These are phyloP conservation scores for Parasteatoda lunata DNA, from an alignment of 2,888 invertebrate genomes.

Conservation along the genomic window DNA sequence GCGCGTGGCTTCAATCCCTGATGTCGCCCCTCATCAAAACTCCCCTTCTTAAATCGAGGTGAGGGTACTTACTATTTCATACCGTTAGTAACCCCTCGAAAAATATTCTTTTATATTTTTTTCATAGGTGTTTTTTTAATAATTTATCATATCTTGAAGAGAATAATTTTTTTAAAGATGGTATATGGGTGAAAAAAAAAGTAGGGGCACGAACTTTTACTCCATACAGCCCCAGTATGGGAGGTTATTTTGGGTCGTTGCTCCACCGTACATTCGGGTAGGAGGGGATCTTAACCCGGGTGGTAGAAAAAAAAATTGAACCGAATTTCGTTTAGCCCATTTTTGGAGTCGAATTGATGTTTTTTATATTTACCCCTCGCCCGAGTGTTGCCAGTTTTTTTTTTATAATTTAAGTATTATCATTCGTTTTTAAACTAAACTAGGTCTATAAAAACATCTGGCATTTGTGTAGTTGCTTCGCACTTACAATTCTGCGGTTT, in stretches of 20 bases:
- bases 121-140: background rate
- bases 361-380: background rate
- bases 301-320: background rate
- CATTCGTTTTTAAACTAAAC: slow-evolving; percentile 28
- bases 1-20: slow-evolving; percentile 46
- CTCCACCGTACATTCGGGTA: slow-evolving; percentile 26
- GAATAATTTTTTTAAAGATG: background rate
- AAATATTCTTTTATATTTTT: slow-evolving; percentile 2
- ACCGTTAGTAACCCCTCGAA: slow-evolving; percentile 5
- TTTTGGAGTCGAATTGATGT: background rate
- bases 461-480: slow-evolving; percentile 16
- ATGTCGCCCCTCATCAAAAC: slow-evolving; percentile 15
- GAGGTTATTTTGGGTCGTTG: slow-evolving; percentile 56
- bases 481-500: slow-evolving; percentile 45
- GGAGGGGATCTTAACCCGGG: slow-evolving; percentile 9
- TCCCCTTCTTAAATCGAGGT: slow-evolving; percentile 20
- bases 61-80: slow-evolving; percentile 43
- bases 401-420: slow-evolving; percentile 17
- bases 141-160: slow-evolving; percentile 51
- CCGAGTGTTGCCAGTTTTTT: slow-evolving; percentile 3
- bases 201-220: background rate
- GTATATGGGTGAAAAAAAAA: background rate
- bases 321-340: background rate
- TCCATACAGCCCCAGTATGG: background rate
- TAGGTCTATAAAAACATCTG: slow-evolving; percentile 55